These are phyloP conservation scores for Nasonia longicornis DNA, from an alignment of 1,140 invertebrate species.

Conservation along the genomic window DNA sequence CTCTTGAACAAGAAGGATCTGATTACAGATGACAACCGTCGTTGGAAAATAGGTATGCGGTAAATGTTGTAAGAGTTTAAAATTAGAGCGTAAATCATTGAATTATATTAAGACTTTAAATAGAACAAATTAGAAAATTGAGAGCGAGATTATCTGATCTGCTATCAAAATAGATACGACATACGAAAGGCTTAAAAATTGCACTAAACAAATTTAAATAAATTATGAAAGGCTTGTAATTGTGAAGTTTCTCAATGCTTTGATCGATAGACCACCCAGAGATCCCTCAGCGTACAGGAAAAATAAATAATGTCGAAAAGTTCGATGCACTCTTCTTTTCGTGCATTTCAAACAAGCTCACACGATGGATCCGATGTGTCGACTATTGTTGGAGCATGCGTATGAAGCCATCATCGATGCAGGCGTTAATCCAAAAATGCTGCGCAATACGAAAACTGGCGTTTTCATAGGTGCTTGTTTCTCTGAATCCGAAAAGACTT, in stretches of 20 bases:
- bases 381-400: constrained; percentile 85
- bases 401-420: constrained; percentile 92
- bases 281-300: constrained; percentile 81
- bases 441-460: constrained; percentile 81
- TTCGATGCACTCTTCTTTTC: constrained; percentile 88
- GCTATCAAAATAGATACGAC: no score
- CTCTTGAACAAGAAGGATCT: constrained; percentile 83
- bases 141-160: no score
- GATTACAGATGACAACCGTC: constrained; percentile 80
- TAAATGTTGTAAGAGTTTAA: no score
- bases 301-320: constrained; percentile 82
- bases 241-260: no score
- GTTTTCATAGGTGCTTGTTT: constrained; percentile 86
- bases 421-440: constrained; percentile 70
- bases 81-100: no score
- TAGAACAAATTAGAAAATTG: no score
- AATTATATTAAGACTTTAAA: no score
- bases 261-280: constrained; percentile 71
- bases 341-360: constrained; percentile 87
- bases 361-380: constrained; percentile 88
- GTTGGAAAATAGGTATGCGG: constrained; percentile 78
- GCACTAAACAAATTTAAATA: no score
- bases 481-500: constrained; percentile 80
- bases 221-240: no score
- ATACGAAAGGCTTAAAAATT: no score